phyloP scores from a whole-genome alignment of 2,888 invertebrate species.

The Pediacus dermestoides region DNA sequence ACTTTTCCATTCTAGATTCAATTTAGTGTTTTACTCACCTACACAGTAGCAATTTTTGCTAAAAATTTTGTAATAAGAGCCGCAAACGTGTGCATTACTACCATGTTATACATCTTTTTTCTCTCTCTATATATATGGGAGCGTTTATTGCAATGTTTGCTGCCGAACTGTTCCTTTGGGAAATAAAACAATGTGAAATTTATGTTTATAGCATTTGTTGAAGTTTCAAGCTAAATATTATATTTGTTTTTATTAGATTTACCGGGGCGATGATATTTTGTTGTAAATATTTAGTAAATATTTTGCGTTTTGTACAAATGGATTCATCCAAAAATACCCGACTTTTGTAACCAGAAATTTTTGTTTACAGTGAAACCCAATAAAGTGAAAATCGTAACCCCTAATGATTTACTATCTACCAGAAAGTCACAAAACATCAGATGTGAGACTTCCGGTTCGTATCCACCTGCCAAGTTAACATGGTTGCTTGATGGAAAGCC shows the following conservation, averaged over 20 bases:
- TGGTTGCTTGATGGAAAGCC: conserved; percentile 74
- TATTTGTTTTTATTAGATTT: conserved; percentile 17
- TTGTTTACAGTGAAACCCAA: conserved; percentile 68
- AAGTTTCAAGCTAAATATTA: conserved; percentile 30
- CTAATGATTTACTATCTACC: conserved; percentile 68
- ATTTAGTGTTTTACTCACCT: conserved; percentile 8
- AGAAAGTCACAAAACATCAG: conserved; percentile 70
- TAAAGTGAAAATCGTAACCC: conserved; percentile 68
- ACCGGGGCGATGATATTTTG: conserved; percentile 4
- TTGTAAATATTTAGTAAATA: background rate
- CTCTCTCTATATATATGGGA: too few relatives aligned
- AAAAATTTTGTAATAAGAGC: too few relatives aligned
- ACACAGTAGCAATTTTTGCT: too few relatives aligned
- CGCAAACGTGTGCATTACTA: too few relatives aligned
- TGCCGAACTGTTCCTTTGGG: conserved; percentile 29
- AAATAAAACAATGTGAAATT: conserved; percentile 36
- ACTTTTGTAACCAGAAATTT: too few relatives aligned
- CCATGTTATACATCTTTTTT: conserved; percentile 10
- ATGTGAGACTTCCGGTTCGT: conserved; percentile 79
- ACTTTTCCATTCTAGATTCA: too few relatives aligned
- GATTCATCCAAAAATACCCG: background rate
- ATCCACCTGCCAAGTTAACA: conserved; percentile 76
- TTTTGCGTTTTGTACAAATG: background rate
- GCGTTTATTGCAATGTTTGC: conserved; percentile 32
- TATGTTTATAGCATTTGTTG: conserved; percentile 32